Percentiles rank a stretch among this genome's conserved stretches.
phyloP scores from a whole-genome alignment of 2,888 invertebrate genomes.

The Yponomeuta plumbellus region DNA sequence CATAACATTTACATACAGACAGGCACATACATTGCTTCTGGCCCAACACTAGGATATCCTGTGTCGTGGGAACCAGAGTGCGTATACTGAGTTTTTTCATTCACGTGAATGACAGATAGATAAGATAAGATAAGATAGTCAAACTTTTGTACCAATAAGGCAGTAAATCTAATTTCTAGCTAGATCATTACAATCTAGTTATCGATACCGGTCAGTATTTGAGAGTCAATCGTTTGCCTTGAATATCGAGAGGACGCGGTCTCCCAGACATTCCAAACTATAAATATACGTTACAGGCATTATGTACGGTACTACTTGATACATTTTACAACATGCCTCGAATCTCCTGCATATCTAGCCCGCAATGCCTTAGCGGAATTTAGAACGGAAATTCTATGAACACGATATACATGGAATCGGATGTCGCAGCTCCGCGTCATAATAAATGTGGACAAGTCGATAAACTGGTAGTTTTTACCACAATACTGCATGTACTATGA shows the following conservation, averaged over 20 bases:
- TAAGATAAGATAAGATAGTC: too few relatives aligned
- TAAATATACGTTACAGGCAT: neutral
- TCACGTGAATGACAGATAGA: too few relatives aligned
- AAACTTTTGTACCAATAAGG: too few relatives aligned
- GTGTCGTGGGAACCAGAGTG: too few relatives aligned
- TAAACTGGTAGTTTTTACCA: neutral
- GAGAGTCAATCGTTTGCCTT: constrained; percentile 11
- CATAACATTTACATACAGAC: too few relatives aligned
- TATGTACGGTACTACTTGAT: neutral
- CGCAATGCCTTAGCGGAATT: neutral
- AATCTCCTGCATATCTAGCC: neutral
- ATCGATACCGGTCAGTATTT: neutral
- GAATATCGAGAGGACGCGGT: constrained; percentile 15
- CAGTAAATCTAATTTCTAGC: neutral
- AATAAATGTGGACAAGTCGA: neutral
- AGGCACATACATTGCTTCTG: too few relatives aligned
- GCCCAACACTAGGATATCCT: too few relatives aligned
- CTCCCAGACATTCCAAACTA: neutral
- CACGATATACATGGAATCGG: neutral
- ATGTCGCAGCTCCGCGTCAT: neutral
- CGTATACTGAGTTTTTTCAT: too few relatives aligned
- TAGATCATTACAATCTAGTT: neutral
- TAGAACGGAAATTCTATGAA: neutral
- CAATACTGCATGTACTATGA: too few relatives aligned
- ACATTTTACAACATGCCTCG: neutral